phyloP scores from a whole-genome alignment of 2,888 invertebrate genomes.

The Lithosia quadra region DNA sequence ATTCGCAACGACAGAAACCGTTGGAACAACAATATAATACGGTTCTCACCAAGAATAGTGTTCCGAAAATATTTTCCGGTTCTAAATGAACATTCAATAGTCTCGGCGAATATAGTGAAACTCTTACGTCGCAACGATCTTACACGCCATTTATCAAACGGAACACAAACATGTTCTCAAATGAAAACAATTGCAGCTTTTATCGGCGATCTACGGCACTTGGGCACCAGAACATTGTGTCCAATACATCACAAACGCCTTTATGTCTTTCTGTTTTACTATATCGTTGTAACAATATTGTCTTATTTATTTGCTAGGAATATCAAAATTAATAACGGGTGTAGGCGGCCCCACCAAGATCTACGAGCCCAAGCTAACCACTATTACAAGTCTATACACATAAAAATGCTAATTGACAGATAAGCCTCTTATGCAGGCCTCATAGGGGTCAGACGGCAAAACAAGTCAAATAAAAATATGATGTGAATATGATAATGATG shows the following conservation, averaged over 20 bases:
- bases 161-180: constrained; percentile 71
- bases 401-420: no score
- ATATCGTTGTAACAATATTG: constrained; percentile 24
- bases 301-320: not conserved
- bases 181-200: constrained; percentile 70
- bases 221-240: constrained; percentile 48
- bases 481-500: no score
- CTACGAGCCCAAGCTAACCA: no score
- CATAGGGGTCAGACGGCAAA: not conserved
- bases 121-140: constrained; percentile 56
- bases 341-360: no score
- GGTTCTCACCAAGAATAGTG: constrained; percentile 2
- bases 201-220: constrained; percentile 55
- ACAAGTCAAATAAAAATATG: no score
- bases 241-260: constrained; percentile 46
- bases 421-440: not conserved
- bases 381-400: no score
- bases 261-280: constrained; percentile 35
- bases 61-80: constrained; percentile 29
- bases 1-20: not conserved
- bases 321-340: no score
- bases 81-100: constrained; percentile 50
- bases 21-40: constrained; percentile 6
- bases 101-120: constrained; percentile 50
- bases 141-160: constrained; percentile 66